A percentile compares a stretch with the other conserved stretches of the same genome.
Conservation (phyloP, 2,888 invertebrate species). For the Drosophila melanosoma region DNA sequence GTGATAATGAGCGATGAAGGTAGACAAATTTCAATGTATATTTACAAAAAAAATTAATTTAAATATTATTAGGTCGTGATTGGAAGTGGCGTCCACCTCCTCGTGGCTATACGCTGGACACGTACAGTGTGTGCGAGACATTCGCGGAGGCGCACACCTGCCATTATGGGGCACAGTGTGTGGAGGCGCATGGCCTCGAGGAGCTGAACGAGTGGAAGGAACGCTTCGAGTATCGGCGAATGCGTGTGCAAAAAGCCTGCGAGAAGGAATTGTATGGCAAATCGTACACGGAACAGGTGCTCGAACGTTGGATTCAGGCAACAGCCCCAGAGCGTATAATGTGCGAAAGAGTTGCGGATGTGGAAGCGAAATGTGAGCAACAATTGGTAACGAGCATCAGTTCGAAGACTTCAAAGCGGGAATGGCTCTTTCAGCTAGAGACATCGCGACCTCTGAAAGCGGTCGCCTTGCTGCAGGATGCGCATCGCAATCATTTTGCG, state of each 20-base stretch:
- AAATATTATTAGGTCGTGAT: slow-evolving; percentile 85
- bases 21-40: slow-evolving; percentile 21
- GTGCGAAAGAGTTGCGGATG: slow-evolving; percentile 87
- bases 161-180: slow-evolving; percentile 89
- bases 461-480: slow-evolving; percentile 89
- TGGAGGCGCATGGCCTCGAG: slow-evolving; percentile 90
- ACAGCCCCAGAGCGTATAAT: slow-evolving; percentile 88
- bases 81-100: slow-evolving; percentile 90
- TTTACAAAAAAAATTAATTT: not conserved
- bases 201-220: slow-evolving; percentile 91
- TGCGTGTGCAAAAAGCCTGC: slow-evolving; percentile 88
- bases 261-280: slow-evolving; percentile 89
- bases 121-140: slow-evolving; percentile 88
- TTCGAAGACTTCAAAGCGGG: slow-evolving; percentile 87
- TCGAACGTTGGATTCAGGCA: slow-evolving; percentile 88
- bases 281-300: slow-evolving; percentile 87
- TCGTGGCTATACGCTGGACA: slow-evolving; percentile 88
- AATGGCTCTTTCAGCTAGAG: slow-evolving; percentile 87
- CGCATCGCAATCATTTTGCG: slow-evolving; percentile 89
- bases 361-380: slow-evolving; percentile 87
- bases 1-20: slow-evolving; percentile 90
- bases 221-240: slow-evolving; percentile 88
- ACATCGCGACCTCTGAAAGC: slow-evolving; percentile 86
- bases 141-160: slow-evolving; percentile 87
- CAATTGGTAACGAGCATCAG: slow-evolving; percentile 88